phyloP scores from a whole-genome alignment of 2,888 invertebrate genomes.

The Chironomus riparius region DNA sequence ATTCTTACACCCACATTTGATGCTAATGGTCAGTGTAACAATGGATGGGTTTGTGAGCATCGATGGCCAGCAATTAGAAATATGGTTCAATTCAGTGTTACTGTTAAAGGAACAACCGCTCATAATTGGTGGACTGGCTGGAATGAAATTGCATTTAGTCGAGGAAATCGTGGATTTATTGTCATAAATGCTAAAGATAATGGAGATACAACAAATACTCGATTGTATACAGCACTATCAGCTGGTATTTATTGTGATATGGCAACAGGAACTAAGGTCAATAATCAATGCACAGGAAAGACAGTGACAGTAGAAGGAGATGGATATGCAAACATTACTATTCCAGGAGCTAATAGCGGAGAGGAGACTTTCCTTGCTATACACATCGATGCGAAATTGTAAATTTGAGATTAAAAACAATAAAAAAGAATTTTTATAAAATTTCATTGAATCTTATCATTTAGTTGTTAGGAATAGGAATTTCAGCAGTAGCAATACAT shows the following conservation, averaged over 20 bases:
- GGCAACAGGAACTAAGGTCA: slow-evolving; percentile 48
- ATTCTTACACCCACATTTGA: slow-evolving; percentile 49
- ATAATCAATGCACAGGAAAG: slow-evolving; percentile 49
- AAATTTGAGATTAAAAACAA: background rate
- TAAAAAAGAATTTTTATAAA: background rate
- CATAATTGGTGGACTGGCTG: slow-evolving; percentile 58
- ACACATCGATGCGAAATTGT: background rate
- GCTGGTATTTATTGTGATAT: slow-evolving; percentile 61
- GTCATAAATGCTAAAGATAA: slow-evolving; percentile 49
- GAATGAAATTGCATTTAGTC: slow-evolving; percentile 70
- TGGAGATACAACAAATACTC: slow-evolving; percentile 45
- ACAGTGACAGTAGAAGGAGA: slow-evolving; percentile 50
- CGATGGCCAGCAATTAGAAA: slow-evolving; percentile 65
- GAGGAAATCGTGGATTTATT: slow-evolving; percentile 60
- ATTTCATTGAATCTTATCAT: background rate
- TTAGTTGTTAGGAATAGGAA: background rate
- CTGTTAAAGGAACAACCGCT: slow-evolving; percentile 47
- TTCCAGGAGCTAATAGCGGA: background rate
- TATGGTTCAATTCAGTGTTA: slow-evolving; percentile 64
- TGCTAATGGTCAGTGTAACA: slow-evolving; percentile 51
- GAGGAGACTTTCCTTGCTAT: background rate
- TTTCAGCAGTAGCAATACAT: background rate
- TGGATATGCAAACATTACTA: slow-evolving; percentile 45
- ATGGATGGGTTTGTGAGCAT: slow-evolving; percentile 70
- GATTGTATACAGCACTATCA: slow-evolving; percentile 45